Evolutionary conservation across 2,113 vertebrate genomes (phyloP), one percentile per base, ranked within the genome.

Genomic region (Rhinolophus ferrumequinum): DNA sequence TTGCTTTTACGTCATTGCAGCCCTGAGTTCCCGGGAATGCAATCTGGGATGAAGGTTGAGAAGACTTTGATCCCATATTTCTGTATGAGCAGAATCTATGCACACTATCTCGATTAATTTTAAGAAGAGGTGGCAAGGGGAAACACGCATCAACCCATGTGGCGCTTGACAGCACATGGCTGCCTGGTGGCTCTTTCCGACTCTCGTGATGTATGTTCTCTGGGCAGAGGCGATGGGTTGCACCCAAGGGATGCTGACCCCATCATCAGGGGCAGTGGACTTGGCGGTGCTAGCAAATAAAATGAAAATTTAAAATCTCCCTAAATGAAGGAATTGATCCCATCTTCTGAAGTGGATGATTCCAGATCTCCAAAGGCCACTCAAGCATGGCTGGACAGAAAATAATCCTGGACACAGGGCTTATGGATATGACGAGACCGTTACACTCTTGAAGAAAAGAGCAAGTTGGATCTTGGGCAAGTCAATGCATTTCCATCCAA

Each of bases 81-180:
- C 52, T 75, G 4, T 12, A 52, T 47, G 50, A 79, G 1, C 12
- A 69, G 35, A 84, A 62, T 33, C 54, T 8, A 47, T 30, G 35
- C 30, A 30, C 44, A 26, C 3, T 5, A 18, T 24, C 35, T 30
- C 60, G 24, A 35, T 41, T 72, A 3, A 52, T 64, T 60, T 62
- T n/a, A 21, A 67, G 38, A 28, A 26, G n/a, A 8, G 8, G 4
- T 7, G 38, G 28, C 12, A 11, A 44, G 1, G 16, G 50, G 79
- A 38, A 35, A 14, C 12, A 8, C 0, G 33, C 6, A 26, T 21
- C 5, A 0, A 0, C 33, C 52, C 5, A 6, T 6, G 16, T 1
- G 62, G 33, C 11, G 2, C 33, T 1, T 13, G 21, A 38, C 5
- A 14, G 1, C 16, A 4, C 15, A 30, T 1, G 35, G 0, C 24